Conservation (phyloP, 2,888 invertebrate genomes). For the Glyphotaelius pellucidus region DNA sequence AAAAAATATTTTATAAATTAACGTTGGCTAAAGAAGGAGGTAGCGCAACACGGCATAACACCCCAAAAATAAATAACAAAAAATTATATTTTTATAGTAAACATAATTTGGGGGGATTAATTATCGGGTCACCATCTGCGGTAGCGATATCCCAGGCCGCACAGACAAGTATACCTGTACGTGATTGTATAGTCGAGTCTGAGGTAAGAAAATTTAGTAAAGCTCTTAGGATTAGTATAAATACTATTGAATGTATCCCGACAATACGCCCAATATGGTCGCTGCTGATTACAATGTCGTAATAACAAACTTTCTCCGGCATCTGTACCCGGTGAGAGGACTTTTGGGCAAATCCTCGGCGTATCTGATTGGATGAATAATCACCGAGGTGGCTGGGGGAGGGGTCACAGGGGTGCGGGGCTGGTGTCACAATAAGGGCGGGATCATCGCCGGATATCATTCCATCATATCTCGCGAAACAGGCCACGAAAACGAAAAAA, state of each 20-base stretch:
- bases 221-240: background rate
- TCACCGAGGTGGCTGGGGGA: constrained; percentile 16
- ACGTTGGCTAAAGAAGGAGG: no score
- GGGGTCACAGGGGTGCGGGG: background rate
- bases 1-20: no score
- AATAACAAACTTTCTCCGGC: constrained; percentile 39
- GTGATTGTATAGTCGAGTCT: no score
- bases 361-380: constrained; percentile 53
- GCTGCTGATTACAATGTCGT: constrained; percentile 31
- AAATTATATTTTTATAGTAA: no score
- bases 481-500: background rate
- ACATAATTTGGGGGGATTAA: no score
- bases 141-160: no score
- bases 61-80: no score
- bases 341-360: constrained; percentile 41
- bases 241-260: constrained; percentile 11
- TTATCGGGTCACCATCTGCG: no score
- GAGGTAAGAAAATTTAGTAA: background rate
- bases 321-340: constrained; percentile 35
- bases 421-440: constrained; percentile 38
- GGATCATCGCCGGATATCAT: constrained; percentile 1
- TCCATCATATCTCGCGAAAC: background rate
- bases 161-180: no score
- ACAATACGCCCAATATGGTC: constrained; percentile 36
- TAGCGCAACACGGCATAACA: no score